Evolutionary conservation across 2,797 vertebrate genomes (phyloP), one percentile per base, ranked within the genome.

Genomic region (Pyrocephalus nanus): DNA sequence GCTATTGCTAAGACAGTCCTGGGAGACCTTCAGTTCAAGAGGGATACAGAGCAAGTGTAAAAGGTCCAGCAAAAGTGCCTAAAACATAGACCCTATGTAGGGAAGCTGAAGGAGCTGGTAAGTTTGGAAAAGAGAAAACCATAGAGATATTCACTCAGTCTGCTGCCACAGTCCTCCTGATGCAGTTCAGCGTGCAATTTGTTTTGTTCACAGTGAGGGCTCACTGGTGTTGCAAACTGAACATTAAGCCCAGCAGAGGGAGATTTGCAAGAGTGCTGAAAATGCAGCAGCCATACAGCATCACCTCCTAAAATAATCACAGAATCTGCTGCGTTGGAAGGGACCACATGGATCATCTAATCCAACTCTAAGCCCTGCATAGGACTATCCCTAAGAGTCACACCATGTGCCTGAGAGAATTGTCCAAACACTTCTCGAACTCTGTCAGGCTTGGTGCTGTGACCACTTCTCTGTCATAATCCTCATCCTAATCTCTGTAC

Each of bases 1-100:
- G 23, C 17, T 23, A 27, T 5, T 8, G 15, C 30, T 65, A 54
- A 50, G 32, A 50, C 20, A 70, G 62, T 4, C 25, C 11, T 2
- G 1, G 6, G 34, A 65, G 17, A 80, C 19, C 14, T 25, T 86
- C 34, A 27, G 45, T 7, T 62, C 53, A 51, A 70, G 26, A 78
- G 23, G 30, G 16, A 43, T 36, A 23, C 40, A 74, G 50, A 71
- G 23, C 81, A 88, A 76, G 60, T 10, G 27, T 9, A 23, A 73
- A 76, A 71, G 14, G 9, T 83, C 10, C 40, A 55, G 22, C 21
- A 54, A 43, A 66, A 12, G 30, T 53, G 30, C 26, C 67, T 45
- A 61, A 42, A 1, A 20, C 25, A 47, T 11, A 27, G 2, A 38
- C 3, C 3, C 8, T 20, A 2, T 5, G 3, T 10, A 53, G 34